Percentiles rank a stretch among this genome's conserved stretches.
phyloP scores from a whole-genome alignment of 2,797 vertebrate species.

The Sebastes oblongus region DNA sequence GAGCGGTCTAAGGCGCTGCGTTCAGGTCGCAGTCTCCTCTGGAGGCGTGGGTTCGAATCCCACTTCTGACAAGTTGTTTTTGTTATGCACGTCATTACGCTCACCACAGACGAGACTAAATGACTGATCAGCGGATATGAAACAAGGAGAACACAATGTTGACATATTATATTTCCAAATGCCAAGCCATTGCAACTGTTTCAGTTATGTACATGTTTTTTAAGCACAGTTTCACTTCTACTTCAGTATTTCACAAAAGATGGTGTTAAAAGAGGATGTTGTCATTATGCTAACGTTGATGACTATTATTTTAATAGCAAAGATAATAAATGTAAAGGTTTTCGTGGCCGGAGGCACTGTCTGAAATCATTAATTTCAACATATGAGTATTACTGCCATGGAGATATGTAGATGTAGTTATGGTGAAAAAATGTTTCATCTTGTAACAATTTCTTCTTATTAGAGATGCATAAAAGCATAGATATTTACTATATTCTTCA shows the following conservation, averaged over 20 bases:
- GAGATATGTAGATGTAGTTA: not conserved
- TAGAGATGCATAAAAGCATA: not conserved
- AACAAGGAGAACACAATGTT: not conserved
- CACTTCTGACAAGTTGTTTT: constrained; percentile 23
- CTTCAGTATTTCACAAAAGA: not conserved
- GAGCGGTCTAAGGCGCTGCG: constrained; percentile 59
- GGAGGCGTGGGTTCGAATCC: constrained; percentile 53
- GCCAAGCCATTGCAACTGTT: too few species aligned
- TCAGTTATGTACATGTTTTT: not conserved
- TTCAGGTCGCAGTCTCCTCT: constrained; percentile 53
- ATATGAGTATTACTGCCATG: too few species aligned
- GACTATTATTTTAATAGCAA: not conserved
- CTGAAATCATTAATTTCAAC: too few species aligned
- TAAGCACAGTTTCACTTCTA: not conserved
- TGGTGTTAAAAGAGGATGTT: not conserved
- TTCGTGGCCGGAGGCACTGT: not conserved
- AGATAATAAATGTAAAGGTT: not conserved
- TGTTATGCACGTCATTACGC: not conserved
- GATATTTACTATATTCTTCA: not conserved
- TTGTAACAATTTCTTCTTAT: not conserved
- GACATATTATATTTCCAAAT: not conserved
- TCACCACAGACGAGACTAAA: not conserved
- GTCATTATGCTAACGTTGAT: not conserved
- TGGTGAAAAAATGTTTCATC: not conserved
- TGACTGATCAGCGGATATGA: too few species aligned